Evolutionary conservation across 2,113 vertebrate genomes (phyloP).

Genomic region (Agapornis roseicollis): DNA sequence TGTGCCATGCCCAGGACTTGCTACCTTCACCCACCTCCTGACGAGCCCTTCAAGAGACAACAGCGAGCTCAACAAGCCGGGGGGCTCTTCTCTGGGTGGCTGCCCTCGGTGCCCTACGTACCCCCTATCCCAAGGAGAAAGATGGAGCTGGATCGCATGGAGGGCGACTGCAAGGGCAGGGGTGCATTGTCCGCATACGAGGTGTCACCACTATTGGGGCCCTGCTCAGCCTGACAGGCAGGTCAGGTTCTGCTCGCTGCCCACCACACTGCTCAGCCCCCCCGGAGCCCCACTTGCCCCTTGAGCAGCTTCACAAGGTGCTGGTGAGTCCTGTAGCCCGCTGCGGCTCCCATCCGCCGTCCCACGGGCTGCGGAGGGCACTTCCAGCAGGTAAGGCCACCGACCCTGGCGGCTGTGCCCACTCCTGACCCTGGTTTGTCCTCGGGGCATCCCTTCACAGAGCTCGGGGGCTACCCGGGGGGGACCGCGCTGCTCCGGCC

Average conservation of each 20-base stretch:
- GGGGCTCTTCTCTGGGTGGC: neutral
- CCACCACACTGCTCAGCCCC: neutral
- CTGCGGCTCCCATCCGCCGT: neutral
- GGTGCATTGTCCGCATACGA: rapidly evolving
- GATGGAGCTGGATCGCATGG: neutral
- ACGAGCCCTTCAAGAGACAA: neutral
- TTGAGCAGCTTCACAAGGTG: neutral
- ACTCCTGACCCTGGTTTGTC: neutral
- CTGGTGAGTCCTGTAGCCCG: neutral
- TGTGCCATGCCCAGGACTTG: neutral
- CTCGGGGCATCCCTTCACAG: neutral
- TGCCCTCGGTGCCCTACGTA: rapidly evolving
- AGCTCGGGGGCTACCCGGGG: neutral
- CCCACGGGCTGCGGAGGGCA: neutral
- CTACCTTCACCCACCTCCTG: neutral
- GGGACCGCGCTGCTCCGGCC: neutral
- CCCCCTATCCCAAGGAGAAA: neutral
- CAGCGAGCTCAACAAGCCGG: neutral
- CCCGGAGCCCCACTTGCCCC: neutral
- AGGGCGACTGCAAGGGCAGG: neutral
- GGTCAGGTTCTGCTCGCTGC: neutral
- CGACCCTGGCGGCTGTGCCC: neutral
- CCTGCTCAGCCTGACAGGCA: neutral
- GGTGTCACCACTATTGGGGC: neutral
- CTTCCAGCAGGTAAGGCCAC: neutral